Evolutionary conservation across 1,140 invertebrate genomes (phyloP), one percentile per base, ranked within the genome.

Genomic region (Sinonovacula constricta): DNA sequence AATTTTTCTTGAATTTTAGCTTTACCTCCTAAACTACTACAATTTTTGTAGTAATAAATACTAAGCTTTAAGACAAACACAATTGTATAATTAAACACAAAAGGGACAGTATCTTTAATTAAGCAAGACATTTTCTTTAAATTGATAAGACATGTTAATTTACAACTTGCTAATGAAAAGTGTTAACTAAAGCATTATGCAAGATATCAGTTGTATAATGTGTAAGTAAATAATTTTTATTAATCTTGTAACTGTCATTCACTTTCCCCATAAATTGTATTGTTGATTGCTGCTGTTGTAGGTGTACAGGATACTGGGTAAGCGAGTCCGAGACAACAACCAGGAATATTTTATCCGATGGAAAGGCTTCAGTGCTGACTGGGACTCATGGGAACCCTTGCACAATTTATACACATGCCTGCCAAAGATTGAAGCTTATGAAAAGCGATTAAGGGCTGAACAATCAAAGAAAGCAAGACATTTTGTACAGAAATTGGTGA

Each of bases 311-410:
- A 62, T 86, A 22, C 36, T 88, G 26, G 72, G 80, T 4, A 83
- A 81, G 51, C 60, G 70, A 39, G 60, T 69, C 2, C 51, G 24
- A 2, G 62, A 79, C 26, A 72, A 85, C 54, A 70, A 71, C 7
- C 26, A 65, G 0, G 80, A 85, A 34, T 88, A 87, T 63, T 74
- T 87, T 10, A 79, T 88, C 7, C 69, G 80, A 45, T 88, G 87
- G 86, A 85, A 87, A 70, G 82, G 81, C 22, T 88, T 84, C 39
- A 54, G 33, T 10, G 39, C 76, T 28, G 75, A 84, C 3, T 85
- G 81, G 72, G 83, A 87, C 66, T 85, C 87, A 28, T 88, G 87
- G 87, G 87, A 88, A 67, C 87, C 87, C 1, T 45, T 76, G 1
- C 51, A 56, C n/a, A 85, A 88, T 66, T 69, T 88, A 0, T 26